Percentiles rank a stretch among this genome's conserved stretches.
phyloP scores from a whole-genome alignment of 2,113 vertebrate genomes.

The Trematocara stigmaticum region DNA sequence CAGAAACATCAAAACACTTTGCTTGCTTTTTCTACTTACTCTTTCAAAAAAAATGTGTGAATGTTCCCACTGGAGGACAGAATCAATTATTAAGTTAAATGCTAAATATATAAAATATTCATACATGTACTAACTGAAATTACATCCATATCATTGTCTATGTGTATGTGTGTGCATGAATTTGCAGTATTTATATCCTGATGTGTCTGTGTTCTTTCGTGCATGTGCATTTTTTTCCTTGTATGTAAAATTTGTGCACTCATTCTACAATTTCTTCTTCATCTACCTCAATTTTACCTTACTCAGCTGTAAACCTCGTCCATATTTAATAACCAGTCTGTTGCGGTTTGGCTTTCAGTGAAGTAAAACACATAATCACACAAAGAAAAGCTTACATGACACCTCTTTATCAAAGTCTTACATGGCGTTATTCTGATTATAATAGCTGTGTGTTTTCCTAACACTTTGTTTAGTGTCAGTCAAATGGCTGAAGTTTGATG shows the following conservation, averaged over 20 bases:
- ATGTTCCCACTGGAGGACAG: background rate
- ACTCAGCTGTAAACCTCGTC: slow-evolving; percentile 17
- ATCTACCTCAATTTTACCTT: background rate
- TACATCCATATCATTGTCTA: background rate
- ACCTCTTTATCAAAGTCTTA: background rate
- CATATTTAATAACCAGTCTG: slow-evolving; percentile 40
- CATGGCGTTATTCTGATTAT: background rate
- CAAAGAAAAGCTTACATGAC: background rate
- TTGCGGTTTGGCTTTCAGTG: background rate
- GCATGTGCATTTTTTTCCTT: background rate
- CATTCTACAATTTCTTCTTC: background rate
- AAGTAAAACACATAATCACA: background rate
- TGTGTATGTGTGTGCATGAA: background rate
- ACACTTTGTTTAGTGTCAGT: background rate
- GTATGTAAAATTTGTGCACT: slow-evolving; percentile 1
- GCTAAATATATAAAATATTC: background rate
- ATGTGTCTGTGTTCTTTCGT: background rate
- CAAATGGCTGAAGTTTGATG: slow-evolving; percentile 2
- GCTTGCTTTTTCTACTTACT: background rate
- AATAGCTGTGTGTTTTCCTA: background rate
- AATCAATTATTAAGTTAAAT: background rate
- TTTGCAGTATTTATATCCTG: background rate
- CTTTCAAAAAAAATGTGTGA: too few relatives aligned
- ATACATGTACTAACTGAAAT: background rate
- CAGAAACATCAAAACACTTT: background rate